phyloP scores from a whole-genome alignment of 2,113 vertebrate species.

The Notechis scutatus region DNA sequence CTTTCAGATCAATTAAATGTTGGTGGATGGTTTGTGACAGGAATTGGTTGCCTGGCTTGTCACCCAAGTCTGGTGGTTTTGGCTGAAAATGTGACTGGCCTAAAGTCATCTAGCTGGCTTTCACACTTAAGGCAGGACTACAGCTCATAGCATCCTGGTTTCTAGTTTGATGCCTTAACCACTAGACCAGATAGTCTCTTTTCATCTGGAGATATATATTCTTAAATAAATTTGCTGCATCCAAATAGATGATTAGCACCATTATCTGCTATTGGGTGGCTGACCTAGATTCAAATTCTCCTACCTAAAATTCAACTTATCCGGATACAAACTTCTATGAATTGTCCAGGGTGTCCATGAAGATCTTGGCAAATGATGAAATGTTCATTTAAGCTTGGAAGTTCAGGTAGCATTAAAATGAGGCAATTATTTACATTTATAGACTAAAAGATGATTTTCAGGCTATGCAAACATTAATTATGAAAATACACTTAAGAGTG shows the following conservation, averaged over 20 bases:
- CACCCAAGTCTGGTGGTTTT: not conserved
- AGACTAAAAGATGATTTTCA: not conserved
- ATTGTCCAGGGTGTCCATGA: not conserved
- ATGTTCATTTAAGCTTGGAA: not conserved
- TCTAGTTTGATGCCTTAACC: not conserved
- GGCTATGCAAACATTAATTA: not conserved
- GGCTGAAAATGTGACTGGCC: not conserved
- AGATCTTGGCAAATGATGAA: not conserved
- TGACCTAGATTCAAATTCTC: not conserved
- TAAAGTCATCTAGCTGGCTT: not conserved
- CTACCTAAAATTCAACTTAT: not conserved
- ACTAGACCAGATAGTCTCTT: not conserved
- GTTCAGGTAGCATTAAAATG: no score
- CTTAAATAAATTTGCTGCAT: not conserved
- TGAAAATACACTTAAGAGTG: not conserved
- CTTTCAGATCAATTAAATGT: not conserved
- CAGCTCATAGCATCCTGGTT: not conserved
- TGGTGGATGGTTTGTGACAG: not conserved
- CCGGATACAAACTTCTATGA: not conserved
- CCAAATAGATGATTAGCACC: not conserved
- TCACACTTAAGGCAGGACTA: not conserved
- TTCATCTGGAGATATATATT: not conserved
- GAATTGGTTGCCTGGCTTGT: not conserved
- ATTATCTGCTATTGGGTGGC: not conserved
- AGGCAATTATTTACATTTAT: not conserved